Evolutionary conservation across 2,888 invertebrate species (phyloP), one percentile per base, ranked within the genome.

Genomic region (Lasioglossum calceatum): DNA sequence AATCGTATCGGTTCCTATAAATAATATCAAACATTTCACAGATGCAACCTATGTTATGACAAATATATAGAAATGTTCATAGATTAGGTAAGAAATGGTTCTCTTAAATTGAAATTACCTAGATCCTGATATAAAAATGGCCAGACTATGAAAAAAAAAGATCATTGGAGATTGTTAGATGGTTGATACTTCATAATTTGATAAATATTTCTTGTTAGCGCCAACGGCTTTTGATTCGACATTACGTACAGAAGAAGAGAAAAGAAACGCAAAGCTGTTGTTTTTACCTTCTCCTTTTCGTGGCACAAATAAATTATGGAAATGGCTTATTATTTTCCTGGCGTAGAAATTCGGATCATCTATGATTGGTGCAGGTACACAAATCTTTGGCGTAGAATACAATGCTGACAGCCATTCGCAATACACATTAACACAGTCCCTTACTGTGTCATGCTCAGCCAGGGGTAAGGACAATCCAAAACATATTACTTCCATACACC

Each of bases 391-490:
- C 44, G 97, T 97, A 42, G 98, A 97, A 90, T 98, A 97, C 87
- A 99, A 96, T 4, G 99, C 98, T 0, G 98, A 97, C 89, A 99
- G 96, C 99, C 99, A 99, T 94, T 99, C 99, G 95, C 99, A 99
- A 94, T 99, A 99, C 58, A 99, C 98, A 94, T 98, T 98, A 70
- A 99, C 99, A 95, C 99, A 99, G 95, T 99, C 99, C 89, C 99
- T 97, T 78, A 99, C 97, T 0, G 99, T 98, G 92, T 99, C 99
- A 95, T 99, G 98, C 95, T 99, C 99, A 58, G 97, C 96, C 74
- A 99, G 96, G 0, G 99, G 99, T 72, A 99, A 96, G 23, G 98
- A 98, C 7, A 99, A 96, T 0, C 99, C 99, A 95, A 97, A 99
- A 92, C 99, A 98, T 87, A 99, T 97, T 23, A 98, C 98, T 95